A percentile compares a stretch with the other conserved stretches of the same genome.
Evolutionary conservation across 1,140 invertebrate species (phyloP).

Genomic region (Heliconius eleuchia): DNA sequence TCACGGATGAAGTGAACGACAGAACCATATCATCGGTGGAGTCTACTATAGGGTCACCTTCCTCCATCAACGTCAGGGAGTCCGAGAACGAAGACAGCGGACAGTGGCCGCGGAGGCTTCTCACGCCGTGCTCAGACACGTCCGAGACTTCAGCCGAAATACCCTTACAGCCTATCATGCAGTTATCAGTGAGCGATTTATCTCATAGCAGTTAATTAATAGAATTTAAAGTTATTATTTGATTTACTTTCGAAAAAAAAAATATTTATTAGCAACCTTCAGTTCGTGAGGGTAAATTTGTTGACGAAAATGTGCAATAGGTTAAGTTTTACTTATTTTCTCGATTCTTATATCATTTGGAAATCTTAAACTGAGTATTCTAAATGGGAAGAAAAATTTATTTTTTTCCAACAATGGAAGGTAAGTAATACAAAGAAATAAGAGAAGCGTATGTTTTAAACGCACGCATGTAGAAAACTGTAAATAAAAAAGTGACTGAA

Average conservation of each 20-base stretch:
- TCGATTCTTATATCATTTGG: background rate
- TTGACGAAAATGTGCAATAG: constrained; percentile 59
- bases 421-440: constrained; percentile 15
- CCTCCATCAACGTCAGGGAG: constrained; percentile 59
- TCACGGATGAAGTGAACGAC: constrained; percentile 65
- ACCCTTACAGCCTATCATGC: constrained; percentile 64
- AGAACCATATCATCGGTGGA: constrained; percentile 58
- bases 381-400: background rate
- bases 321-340: constrained; percentile 47
- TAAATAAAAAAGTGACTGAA: constrained; percentile 43
- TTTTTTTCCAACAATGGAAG: background rate
- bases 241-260: constrained; percentile 21
- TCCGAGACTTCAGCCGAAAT: constrained; percentile 67
- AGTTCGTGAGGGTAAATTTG: constrained; percentile 18
- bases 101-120: constrained; percentile 59
- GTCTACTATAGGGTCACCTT: constrained; percentile 58
- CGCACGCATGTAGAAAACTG: constrained; percentile 40
- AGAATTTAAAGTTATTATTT: constrained; percentile 34
- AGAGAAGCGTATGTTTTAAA: constrained; percentile 39
- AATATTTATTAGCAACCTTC: constrained; percentile 32
- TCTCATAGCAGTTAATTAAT: constrained; percentile 40
- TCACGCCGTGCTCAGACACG: constrained; percentile 64
- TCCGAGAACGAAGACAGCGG: constrained; percentile 59
- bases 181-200: constrained; percentile 60
- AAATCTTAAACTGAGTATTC: background rate